phyloP scores from a whole-genome alignment of 2,113 vertebrate genomes.

The Aegotheles bennettii region DNA sequence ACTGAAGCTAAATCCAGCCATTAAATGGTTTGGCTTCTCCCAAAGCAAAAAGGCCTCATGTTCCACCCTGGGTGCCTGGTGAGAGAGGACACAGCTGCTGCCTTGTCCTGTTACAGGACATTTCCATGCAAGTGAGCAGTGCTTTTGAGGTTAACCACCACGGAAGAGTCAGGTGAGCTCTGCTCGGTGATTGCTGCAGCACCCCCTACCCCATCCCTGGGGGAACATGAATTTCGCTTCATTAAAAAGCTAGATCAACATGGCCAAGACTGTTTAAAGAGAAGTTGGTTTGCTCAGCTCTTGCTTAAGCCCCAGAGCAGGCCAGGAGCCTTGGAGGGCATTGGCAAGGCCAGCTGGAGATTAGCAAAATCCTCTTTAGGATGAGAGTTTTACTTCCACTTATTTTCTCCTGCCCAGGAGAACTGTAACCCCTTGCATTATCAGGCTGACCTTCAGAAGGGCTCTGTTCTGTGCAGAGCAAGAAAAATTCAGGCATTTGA shows the following conservation, averaged over 20 bases:
- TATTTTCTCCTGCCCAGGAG: conserved; percentile 6
- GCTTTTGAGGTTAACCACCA: background rate
- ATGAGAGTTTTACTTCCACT: conserved; percentile 43
- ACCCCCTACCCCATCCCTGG: background rate
- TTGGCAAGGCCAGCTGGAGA: conserved; percentile 34
- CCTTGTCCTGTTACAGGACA: rapidly evolving
- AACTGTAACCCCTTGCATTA: background rate
- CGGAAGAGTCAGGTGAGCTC: background rate
- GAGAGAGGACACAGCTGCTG: background rate
- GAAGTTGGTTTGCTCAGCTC: conserved; percentile 35
- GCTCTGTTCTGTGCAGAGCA: background rate
- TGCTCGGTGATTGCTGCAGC: background rate
- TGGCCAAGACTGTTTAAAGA: background rate
- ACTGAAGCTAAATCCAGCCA: background rate
- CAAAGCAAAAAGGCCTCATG: background rate
- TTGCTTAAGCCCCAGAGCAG: conserved; percentile 21
- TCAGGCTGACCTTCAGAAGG: conserved; percentile 22
- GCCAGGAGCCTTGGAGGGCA: conserved; percentile 45
- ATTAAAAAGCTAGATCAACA: background rate
- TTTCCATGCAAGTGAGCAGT: rapidly evolving
- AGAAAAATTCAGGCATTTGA: background rate
- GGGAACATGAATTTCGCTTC: rapidly evolving
- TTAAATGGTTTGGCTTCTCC: background rate
- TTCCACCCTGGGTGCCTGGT: background rate
- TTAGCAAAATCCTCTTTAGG: conserved; percentile 62